phyloP scores from a whole-genome alignment of 2,888 invertebrate genomes.

The Ceramica pisi region DNA sequence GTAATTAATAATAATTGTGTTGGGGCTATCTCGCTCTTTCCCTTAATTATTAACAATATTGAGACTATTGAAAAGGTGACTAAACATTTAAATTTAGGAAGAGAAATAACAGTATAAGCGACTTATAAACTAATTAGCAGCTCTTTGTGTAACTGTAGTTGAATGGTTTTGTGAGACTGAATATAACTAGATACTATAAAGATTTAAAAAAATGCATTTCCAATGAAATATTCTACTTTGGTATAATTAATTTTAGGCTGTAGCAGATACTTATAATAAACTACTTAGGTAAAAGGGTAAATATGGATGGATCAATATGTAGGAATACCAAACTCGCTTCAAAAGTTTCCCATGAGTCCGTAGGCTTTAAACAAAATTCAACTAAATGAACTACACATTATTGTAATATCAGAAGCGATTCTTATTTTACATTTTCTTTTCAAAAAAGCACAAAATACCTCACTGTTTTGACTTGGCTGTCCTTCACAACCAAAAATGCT shows the following conservation, averaged over 20 bases:
- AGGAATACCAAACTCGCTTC: slow-evolving; percentile 12
- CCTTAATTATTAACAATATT: no score
- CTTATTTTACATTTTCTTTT: slow-evolving; percentile 78
- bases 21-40: no score
- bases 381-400: slow-evolving; percentile 78
- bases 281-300: not conserved
- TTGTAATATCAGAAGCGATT: slow-evolving; percentile 80
- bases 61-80: no score
- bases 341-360: slow-evolving; percentile 51
- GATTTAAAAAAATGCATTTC: no score
- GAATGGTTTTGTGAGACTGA: no score
- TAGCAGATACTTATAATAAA: not conserved
- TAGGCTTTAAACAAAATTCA: slow-evolving; percentile 69
- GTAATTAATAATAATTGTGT: no score
- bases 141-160: no score
- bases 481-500: slow-evolving; percentile 42
- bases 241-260: not conserved
- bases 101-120: no score
- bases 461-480: slow-evolving; percentile 70
- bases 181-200: no score
- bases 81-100: no score
- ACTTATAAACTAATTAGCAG: no score
- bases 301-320: not conserved
- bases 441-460: slow-evolving; percentile 76
- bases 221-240: not conserved